phyloP scores from a whole-genome alignment of 1,140 invertebrate species.

The Drosophila orena region DNA sequence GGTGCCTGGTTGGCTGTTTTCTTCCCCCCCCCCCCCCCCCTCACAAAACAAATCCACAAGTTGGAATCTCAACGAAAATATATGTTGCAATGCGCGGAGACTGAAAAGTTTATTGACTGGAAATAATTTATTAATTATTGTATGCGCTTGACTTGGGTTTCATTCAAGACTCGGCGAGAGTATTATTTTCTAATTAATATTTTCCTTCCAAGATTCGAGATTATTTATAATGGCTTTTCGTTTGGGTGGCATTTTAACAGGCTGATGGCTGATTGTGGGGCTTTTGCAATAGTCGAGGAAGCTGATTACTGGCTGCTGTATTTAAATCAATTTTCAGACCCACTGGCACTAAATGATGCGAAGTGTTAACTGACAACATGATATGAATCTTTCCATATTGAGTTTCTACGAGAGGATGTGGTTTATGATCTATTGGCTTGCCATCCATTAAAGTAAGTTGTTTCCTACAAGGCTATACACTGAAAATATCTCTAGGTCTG shows the following conservation, averaged over 20 bases:
- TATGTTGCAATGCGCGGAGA: conserved; percentile 60
- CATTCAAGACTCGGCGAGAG: conserved; percentile 20
- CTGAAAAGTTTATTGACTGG: conserved; percentile 73
- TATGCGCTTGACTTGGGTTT: conserved; percentile 39
- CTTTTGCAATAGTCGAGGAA: conserved; percentile 44
- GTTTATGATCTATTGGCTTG: not conserved
- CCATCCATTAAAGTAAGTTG: not conserved
- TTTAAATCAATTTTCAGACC: conserved; percentile 11
- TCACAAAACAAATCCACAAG: not conserved
- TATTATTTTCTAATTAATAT: conserved; percentile 66
- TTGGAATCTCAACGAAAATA: conserved; percentile 12
- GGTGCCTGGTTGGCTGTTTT: conserved; percentile 36
- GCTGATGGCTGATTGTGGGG: conserved; percentile 18
- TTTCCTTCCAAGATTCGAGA: conserved; percentile 33
- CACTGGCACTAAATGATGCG: conserved; percentile 42
- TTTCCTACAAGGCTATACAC: not conserved
- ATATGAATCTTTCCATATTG: conserved; percentile 5
- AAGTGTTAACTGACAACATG: conserved; percentile 39
- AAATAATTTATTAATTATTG: conserved; percentile 80
- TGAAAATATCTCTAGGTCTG: not conserved
- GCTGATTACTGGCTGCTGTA: conserved; percentile 12
- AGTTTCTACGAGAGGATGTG: conserved; percentile 6
- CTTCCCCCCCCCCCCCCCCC: conserved; percentile 14
- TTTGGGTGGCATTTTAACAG: conserved; percentile 64
- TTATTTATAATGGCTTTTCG: conserved; percentile 35